Conservation (phyloP, 2,113 vertebrate species). For the Theristicus caerulescens region DNA sequence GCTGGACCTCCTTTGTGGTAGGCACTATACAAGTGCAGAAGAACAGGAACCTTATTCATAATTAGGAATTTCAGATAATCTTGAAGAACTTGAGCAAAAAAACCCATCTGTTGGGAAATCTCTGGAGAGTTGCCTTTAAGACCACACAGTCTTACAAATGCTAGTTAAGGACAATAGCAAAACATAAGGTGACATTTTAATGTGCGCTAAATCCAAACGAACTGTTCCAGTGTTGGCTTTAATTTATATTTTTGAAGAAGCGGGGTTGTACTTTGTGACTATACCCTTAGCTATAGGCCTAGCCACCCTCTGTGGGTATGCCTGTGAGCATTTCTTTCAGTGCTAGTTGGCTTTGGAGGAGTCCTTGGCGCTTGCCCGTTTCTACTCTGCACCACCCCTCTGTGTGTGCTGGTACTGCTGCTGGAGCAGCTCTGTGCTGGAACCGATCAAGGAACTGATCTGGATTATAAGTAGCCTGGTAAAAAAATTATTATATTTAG, state of each 20-base stretch:
- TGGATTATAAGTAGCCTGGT: not conserved
- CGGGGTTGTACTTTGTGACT: not conserved
- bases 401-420: not conserved
- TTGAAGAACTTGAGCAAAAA: not conserved
- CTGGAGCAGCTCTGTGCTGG: not conserved
- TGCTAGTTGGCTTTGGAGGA: not conserved
- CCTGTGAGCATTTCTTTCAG: not conserved
- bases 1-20: not conserved
- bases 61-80: not conserved
- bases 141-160: accelerated
- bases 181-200: not conserved
- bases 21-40: not conserved
- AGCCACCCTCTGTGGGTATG: not conserved
- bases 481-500: not conserved
- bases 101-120: not conserved
- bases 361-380: not conserved
- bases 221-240: not conserved
- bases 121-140: not conserved
- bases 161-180: not conserved
- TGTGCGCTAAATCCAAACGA: not conserved
- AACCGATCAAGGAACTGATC: not conserved
- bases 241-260: not conserved
- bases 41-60: not conserved
- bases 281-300: not conserved
- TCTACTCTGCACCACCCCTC: not conserved